phyloP scores from a whole-genome alignment of 35 echinoderm and acorn worm genomes.

The Apostichopus parvimensis region DNA sequence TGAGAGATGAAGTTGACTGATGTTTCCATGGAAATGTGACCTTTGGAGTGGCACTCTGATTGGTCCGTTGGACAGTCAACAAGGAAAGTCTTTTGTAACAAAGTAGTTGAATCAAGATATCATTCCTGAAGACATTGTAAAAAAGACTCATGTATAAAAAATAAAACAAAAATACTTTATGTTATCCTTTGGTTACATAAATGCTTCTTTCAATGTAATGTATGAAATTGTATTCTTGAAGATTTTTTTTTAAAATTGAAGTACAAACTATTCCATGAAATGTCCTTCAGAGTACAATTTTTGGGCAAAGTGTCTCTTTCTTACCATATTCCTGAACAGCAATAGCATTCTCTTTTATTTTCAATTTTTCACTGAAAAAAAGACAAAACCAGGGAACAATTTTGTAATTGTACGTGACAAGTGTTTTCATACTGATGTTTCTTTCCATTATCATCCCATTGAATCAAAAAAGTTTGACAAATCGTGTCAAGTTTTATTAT shows the following conservation, averaged over 20 bases:
- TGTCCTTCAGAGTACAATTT: background rate
- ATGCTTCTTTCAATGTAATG: constrained; percentile 1
- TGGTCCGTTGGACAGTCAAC: background rate
- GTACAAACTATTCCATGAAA: background rate
- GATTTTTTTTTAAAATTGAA: background rate
- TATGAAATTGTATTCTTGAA: constrained; percentile 14
- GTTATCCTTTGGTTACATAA: background rate
- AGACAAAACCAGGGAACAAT: background rate
- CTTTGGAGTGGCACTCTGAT: too few species aligned
- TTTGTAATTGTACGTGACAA: background rate
- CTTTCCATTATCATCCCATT: background rate
- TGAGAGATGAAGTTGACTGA: background rate
- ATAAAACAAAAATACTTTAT: background rate
- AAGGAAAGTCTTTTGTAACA: too few species aligned
- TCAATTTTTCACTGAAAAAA: constrained; percentile 7
- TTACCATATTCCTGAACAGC: constrained; percentile 28
- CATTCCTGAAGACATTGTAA: constrained; percentile 2
- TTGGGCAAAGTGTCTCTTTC: background rate
- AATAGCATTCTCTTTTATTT: constrained; percentile 41
- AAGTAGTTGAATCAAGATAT: background rate
- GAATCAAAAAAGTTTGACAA: background rate
- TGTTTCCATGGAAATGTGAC: background rate
- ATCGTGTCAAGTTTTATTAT: background rate
- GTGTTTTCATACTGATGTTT: constrained; percentile 15
- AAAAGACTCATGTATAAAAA: background rate